Percentiles rank a stretch among this genome's conserved stretches.
These are phyloP conservation scores for Eulemur mongoz DNA, from an alignment of 2,797 vertebrate species.

Conservation along the genomic window DNA sequence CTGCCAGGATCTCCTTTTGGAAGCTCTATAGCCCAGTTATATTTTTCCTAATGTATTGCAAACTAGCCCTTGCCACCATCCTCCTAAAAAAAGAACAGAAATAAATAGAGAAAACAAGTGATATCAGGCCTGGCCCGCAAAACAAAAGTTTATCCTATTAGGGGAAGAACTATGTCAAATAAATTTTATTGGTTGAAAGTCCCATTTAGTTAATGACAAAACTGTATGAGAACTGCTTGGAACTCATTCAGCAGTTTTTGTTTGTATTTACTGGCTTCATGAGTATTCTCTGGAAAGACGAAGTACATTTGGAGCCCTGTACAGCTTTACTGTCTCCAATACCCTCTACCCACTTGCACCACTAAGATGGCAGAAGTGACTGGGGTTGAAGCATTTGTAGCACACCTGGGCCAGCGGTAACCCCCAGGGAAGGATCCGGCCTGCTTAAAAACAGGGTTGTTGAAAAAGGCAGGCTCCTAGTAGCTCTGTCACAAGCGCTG, in stretches of 20 bases:
- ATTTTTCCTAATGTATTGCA: background rate
- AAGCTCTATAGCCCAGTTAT: background rate
- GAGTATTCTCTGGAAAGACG: background rate
- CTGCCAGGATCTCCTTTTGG: constrained; percentile 6
- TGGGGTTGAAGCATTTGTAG: fast-evolving
- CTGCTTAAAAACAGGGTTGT: background rate
- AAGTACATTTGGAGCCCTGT: background rate
- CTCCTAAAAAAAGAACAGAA: background rate
- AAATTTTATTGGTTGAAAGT: background rate
- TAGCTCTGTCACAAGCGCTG: background rate
- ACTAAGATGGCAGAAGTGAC: background rate
- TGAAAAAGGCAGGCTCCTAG: background rate
- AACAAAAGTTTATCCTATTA: background rate
- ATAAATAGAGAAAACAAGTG: background rate
- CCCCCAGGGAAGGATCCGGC: background rate
- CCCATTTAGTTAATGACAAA: background rate
- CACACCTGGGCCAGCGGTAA: background rate
- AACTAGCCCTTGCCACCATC: background rate
- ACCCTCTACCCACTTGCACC: background rate
- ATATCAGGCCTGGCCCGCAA: background rate
- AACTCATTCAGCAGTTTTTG: background rate
- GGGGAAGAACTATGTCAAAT: background rate
- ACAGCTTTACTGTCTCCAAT: background rate
- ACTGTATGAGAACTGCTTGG: background rate
- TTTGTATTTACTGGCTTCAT: background rate